Evolutionary conservation across 2,888 invertebrate genomes (phyloP).

Genomic region (Diarsia brunnea): DNA sequence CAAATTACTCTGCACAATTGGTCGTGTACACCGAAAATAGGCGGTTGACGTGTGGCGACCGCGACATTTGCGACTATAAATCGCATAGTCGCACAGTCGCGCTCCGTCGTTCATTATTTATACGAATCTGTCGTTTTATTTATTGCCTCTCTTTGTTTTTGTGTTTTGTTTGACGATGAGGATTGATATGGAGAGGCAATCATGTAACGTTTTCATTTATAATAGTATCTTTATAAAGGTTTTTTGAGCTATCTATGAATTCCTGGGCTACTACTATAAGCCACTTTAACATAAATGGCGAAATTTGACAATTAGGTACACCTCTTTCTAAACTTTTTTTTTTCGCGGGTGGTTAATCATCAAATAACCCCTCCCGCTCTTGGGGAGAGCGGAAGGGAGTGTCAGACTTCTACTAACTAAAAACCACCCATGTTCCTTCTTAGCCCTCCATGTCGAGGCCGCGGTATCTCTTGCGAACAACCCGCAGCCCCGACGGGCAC

Average conservation of each 20-base stretch:
- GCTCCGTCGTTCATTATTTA: conserved; percentile 68
- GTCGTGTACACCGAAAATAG: conserved; percentile 63
- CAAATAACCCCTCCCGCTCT: too few relatives aligned
- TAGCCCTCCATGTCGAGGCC: too few relatives aligned
- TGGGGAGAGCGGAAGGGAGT: too few relatives aligned
- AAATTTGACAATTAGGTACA: too few relatives aligned
- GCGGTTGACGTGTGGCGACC: conserved; percentile 68
- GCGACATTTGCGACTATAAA: conserved; percentile 70
- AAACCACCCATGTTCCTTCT: too few relatives aligned
- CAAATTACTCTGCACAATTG: conserved; percentile 54
- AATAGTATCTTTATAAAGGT: background rate
- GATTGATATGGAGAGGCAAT: conserved; percentile 32
- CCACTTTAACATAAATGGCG: too few relatives aligned
- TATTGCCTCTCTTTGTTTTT: conserved; percentile 54
- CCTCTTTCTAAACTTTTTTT: too few relatives aligned
- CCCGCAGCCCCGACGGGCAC: too few relatives aligned
- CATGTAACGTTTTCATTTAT: conserved; percentile 6
- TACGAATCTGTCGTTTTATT: conserved; percentile 65
- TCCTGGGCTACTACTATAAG: too few relatives aligned
- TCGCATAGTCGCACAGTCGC: conserved; percentile 57
- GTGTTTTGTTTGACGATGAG: conserved; percentile 29
- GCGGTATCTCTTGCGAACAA: too few relatives aligned
- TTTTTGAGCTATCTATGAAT: background rate
- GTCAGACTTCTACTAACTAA: too few relatives aligned
- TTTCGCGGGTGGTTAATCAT: too few relatives aligned